Evolutionary conservation across 1,140 invertebrate genomes (phyloP).

Genomic region (Artemia franciscana): DNA sequence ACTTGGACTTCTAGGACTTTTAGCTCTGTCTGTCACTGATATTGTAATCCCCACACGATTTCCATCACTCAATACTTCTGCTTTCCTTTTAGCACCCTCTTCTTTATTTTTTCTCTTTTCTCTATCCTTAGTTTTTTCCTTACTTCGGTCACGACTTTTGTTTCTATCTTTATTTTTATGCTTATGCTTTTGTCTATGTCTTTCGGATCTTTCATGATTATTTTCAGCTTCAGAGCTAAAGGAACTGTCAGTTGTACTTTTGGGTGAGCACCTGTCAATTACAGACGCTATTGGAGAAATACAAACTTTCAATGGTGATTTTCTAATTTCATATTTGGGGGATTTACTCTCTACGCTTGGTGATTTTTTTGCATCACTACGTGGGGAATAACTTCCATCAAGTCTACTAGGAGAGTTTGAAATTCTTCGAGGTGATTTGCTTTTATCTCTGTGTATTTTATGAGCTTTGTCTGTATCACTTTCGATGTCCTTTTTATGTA

Average conservation of each 20-base stretch:
- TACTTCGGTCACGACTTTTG: not conserved
- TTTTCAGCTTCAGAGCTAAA: not conserved
- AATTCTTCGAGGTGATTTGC: not conserved
- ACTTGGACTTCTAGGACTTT: slow-evolving; percentile 23
- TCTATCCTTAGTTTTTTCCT: slow-evolving; percentile 3
- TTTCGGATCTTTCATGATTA: not conserved
- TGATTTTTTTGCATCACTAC: not conserved
- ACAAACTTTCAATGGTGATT: not conserved
- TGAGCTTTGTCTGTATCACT: too few relatives aligned
- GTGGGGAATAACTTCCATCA: not conserved
- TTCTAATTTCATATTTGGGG: not conserved
- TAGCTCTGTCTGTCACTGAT: slow-evolving; percentile 15
- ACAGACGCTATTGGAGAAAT: not conserved
- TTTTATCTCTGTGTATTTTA: not conserved
- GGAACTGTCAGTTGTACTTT: not conserved
- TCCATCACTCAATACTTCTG: slow-evolving; percentile 31
- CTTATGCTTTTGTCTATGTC: not conserved
- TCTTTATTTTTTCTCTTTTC: slow-evolving; percentile 15
- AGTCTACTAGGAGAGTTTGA: not conserved
- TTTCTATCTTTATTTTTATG: not conserved
- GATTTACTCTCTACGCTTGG: not conserved
- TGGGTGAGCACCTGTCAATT: not conserved
- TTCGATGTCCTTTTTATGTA: too few relatives aligned
- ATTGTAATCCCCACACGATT: slow-evolving; percentile 13
- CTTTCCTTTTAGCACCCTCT: slow-evolving; percentile 48